phyloP scores from a whole-genome alignment of 1,140 invertebrate species.

The Drosophila pandora region DNA sequence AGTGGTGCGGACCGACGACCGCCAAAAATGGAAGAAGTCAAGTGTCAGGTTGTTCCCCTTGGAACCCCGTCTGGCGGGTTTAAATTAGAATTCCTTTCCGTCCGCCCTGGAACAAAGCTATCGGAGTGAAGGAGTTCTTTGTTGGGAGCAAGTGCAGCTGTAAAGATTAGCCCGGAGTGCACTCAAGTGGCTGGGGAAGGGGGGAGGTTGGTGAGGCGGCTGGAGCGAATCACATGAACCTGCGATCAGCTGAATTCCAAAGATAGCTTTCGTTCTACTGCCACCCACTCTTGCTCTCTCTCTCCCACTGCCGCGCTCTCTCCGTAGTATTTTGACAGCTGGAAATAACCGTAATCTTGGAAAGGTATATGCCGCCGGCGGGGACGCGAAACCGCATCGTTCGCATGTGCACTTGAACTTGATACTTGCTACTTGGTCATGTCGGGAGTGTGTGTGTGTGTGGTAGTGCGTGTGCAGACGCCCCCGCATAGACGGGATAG shows the following conservation, averaged over 20 bases:
- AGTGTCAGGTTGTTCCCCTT: neutral
- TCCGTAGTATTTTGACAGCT: conserved; percentile 12
- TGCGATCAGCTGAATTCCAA: conserved; percentile 30
- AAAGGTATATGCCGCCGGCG: neutral
- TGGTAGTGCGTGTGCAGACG: neutral
- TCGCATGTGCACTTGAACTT: conserved; percentile 7
- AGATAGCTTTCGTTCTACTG: conserved; percentile 10
- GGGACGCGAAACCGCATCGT: neutral
- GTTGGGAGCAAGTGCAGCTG: neutral
- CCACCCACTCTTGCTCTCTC: neutral
- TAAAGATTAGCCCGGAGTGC: neutral
- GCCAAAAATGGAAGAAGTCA: neutral
- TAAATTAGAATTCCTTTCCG: too few relatives aligned
- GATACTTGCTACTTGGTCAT: conserved; percentile 1
- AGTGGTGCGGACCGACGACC: neutral
- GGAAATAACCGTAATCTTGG: conserved; percentile 17
- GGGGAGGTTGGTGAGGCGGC: too few relatives aligned
- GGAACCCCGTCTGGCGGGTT: too few relatives aligned
- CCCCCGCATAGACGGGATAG: neutral
- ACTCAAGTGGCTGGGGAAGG: too few relatives aligned
- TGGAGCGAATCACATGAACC: conserved; percentile 36
- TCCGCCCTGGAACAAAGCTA: too few relatives aligned
- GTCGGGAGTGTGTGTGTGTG: neutral
- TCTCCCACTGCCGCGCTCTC: neutral
- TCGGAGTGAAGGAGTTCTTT: neutral